Evolutionary conservation across 1,140 invertebrate genomes (phyloP).

Genomic region (Coenobita brevimanus): DNA sequence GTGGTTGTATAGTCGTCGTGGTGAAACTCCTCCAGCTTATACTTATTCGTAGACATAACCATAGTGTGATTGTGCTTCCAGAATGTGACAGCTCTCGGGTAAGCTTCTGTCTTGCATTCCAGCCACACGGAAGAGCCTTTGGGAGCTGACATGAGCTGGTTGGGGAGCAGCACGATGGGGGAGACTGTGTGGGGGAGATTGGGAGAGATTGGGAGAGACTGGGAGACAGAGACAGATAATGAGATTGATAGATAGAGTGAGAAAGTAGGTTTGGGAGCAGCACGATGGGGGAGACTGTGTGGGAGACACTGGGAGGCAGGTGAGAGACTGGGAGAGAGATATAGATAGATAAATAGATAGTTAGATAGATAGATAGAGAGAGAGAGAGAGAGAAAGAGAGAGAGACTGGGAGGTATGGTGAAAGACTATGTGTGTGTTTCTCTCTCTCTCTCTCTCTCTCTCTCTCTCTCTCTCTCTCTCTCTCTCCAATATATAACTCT

Average conservation of each 20-base stretch:
- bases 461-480: background rate
- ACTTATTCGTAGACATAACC: conserved; percentile 61
- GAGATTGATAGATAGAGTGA: background rate
- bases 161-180: conserved; percentile 85
- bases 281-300: background rate
- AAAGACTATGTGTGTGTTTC: too few species aligned
- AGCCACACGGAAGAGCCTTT: conserved; percentile 85
- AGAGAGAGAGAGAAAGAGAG: too few species aligned
- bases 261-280: background rate
- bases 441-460: background rate
- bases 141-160: conserved; percentile 86
- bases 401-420: too few species aligned
- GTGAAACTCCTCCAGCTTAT: conserved; percentile 45
- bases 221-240: background rate
- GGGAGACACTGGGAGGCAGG: background rate
- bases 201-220: background rate
- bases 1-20: conserved; percentile 57
- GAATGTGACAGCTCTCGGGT: conserved; percentile 53
- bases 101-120: conserved; percentile 76
- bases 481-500: too few species aligned
- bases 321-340: too few species aligned
- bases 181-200: conserved; percentile 78
- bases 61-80: conserved; percentile 62
- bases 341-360: too few species aligned
- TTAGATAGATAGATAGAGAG: too few species aligned